These are phyloP conservation scores for Oeneis ivallda DNA, from an alignment of 2,888 invertebrate species.

Conservation along the genomic window DNA sequence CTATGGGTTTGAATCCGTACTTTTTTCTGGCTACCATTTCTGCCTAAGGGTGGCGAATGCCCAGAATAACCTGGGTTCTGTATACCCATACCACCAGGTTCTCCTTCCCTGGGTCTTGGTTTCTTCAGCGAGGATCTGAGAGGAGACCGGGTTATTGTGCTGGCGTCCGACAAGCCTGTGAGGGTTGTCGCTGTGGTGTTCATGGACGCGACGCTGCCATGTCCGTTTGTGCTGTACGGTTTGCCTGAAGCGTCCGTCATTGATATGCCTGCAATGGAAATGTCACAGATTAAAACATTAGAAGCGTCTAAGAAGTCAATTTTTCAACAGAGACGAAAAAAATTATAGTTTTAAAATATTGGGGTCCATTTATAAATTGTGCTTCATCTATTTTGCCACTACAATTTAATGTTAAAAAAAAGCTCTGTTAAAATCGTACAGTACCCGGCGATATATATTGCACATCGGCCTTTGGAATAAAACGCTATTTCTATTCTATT, in stretches of 20 bases:
- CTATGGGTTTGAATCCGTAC: conserved; percentile 95
- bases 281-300: not conserved
- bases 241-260: conserved; percentile 94
- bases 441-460: no score
- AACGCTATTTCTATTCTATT: no score
- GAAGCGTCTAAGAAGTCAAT: no score
- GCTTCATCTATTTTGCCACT: no score
- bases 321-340: no score
- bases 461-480: no score
- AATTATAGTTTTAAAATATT: no score
- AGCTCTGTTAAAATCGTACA: no score
- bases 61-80: conserved; percentile 92
- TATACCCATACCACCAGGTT: conserved; percentile 85
- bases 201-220: conserved; percentile 87
- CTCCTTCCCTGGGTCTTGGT: conserved; percentile 83
- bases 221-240: conserved; percentile 85
- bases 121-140: conserved; percentile 91
- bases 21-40: conserved; percentile 94
- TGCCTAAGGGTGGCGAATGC: conserved; percentile 90
- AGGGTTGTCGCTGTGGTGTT: conserved; percentile 87
- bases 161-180: conserved; percentile 78
- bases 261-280: conserved; percentile 83
- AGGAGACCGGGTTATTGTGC: conserved; percentile 72
- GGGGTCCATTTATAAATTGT: no score
- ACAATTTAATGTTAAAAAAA: no score